Conservation (phyloP, 53 echinoderm and acorn worm species). For the Astropecten irregularis region DNA sequence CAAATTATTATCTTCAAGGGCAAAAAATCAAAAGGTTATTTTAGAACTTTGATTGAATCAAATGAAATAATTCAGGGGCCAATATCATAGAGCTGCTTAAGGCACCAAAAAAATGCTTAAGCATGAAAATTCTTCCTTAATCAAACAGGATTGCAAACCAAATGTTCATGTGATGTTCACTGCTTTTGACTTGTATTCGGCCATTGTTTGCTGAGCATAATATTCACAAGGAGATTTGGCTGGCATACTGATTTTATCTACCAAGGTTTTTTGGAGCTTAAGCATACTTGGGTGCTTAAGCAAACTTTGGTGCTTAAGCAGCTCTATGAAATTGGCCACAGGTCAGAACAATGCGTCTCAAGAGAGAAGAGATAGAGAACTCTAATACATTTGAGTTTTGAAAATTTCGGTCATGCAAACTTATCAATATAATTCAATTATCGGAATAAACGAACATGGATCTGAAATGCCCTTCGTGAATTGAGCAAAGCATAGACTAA, state of each 20-base stretch:
- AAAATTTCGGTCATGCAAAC: background rate
- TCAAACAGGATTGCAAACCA: too few species aligned
- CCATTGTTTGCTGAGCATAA: too few species aligned
- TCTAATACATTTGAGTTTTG: background rate
- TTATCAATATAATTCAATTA: background rate
- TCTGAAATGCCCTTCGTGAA: background rate
- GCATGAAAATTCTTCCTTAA: too few species aligned
- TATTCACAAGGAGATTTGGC: too few species aligned
- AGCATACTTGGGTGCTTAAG: too few species aligned
- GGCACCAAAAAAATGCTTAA: background rate
- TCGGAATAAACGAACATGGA: background rate
- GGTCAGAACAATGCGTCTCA: background rate
- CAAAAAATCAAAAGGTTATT: background rate
- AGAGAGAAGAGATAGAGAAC: background rate
- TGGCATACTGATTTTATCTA: too few species aligned
- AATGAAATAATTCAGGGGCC: background rate
- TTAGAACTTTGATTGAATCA: background rate
- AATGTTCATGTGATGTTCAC: too few species aligned
- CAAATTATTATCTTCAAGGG: background rate
- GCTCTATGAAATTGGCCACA: too few species aligned
- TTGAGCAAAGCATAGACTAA: background rate
- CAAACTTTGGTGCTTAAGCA: too few species aligned
- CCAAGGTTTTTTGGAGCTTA: too few species aligned
- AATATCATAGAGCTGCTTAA: background rate
- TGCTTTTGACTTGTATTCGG: too few species aligned